Percentiles rank a stretch among this genome's conserved stretches.
Conservation (phyloP, 2,113 vertebrate genomes). For the Trematomus loennbergii region DNA sequence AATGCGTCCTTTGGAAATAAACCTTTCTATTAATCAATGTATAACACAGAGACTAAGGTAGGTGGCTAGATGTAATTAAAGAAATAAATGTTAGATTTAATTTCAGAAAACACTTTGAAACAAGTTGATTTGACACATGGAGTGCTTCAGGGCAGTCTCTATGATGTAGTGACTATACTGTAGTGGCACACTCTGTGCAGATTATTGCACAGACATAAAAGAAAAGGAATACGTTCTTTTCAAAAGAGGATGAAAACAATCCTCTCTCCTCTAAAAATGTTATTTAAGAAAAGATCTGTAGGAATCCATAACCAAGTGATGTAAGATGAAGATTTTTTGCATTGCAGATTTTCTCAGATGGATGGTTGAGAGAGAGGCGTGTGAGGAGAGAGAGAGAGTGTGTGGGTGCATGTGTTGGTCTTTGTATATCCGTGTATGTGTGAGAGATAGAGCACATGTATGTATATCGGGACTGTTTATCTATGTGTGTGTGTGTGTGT, state of each 20-base stretch:
- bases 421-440: background rate
- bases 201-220: background rate
- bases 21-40: background rate
- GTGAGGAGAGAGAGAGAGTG: background rate
- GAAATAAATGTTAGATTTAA: background rate
- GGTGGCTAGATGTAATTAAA: background rate
- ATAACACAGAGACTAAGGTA: background rate
- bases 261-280: background rate
- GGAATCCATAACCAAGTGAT: background rate
- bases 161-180: background rate
- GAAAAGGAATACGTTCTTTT: too few relatives aligned
- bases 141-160: too few relatives aligned
- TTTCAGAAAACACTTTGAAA: background rate
- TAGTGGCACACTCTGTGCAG: background rate
- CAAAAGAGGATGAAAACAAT: background rate
- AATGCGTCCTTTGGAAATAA: background rate
- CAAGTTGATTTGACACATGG: background rate
- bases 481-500: background rate
- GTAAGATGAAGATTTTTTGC: background rate
- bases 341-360: background rate
- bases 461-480: conserved; percentile 10
- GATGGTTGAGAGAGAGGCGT: background rate
- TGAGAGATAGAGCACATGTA: background rate
- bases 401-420: background rate
- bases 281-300: background rate